A percentile compares a stretch with the other conserved stretches of the same genome.
These are phyloP conservation scores for Hofmannophila pseudospretella DNA, from an alignment of 2,888 invertebrate species.

Conservation along the genomic window DNA sequence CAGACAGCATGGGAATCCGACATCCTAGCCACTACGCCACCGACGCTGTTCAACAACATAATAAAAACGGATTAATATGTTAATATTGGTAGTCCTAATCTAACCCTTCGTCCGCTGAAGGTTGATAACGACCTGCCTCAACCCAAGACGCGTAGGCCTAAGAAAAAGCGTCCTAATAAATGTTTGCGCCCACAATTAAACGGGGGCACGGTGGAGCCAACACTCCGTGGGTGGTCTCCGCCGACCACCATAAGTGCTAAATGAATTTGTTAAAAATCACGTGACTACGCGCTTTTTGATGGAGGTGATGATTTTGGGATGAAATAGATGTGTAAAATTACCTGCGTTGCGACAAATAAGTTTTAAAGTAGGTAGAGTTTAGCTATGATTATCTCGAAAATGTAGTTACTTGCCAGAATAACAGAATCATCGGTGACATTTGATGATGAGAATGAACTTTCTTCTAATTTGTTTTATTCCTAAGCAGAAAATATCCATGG, in stretches of 20 bases:
- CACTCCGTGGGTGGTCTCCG: conserved; percentile 58
- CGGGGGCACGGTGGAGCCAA: conserved; percentile 42
- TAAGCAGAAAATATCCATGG: too few species aligned
- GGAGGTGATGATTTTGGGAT: neutral
- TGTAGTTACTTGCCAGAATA: too few species aligned
- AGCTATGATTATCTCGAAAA: too few species aligned
- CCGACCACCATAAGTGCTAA: conserved; percentile 7
- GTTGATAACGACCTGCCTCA: conserved; percentile 34
- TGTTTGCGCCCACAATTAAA: conserved; percentile 70
- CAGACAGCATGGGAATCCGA: too few species aligned
- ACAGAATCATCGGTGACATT: too few species aligned
- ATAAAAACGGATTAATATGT: conserved; percentile 11
- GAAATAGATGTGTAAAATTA: too few species aligned
- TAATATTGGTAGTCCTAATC: conserved; percentile 20
- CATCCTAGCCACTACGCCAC: too few species aligned
- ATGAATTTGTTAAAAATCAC: conserved; percentile 34
- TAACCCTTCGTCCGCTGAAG: conserved; percentile 4
- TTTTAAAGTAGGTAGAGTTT: too few species aligned
- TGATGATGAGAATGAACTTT: too few species aligned
- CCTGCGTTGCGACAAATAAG: too few species aligned
- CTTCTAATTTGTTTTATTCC: too few species aligned
- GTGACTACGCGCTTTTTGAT: conserved; percentile 41
- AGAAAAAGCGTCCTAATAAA: conserved; percentile 45
- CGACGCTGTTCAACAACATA: neutral
- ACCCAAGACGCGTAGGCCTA: conserved; percentile 22